Evolutionary conservation across 1,140 invertebrate genomes (phyloP).

Genomic region (Maniola jurtina): DNA sequence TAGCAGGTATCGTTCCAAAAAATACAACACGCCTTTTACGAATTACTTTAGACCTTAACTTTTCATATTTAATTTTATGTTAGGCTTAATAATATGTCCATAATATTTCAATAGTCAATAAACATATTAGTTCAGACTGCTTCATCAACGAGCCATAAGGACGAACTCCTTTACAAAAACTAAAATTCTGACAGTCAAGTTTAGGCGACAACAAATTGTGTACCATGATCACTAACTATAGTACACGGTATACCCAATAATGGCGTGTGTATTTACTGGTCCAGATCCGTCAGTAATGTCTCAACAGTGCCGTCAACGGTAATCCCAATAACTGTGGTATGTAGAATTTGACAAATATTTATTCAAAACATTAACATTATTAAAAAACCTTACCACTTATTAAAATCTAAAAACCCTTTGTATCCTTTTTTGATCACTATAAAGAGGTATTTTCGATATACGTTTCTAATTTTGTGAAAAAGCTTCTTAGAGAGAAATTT

Average conservation of each 20-base stretch:
- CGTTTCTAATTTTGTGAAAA: constrained; percentile 49
- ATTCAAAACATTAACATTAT: constrained; percentile 75
- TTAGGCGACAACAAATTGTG: too few species aligned
- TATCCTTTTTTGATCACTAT: constrained; percentile 70
- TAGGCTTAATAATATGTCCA: too few species aligned
- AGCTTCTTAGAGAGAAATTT: constrained; percentile 44
- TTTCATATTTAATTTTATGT: too few species aligned
- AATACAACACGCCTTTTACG: constrained; percentile 1
- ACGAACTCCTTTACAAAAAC: background rate
- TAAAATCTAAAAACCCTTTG: constrained; percentile 75
- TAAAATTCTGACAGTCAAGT: too few species aligned
- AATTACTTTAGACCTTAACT: background rate
- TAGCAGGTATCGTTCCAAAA: background rate
- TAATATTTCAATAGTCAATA: too few species aligned
- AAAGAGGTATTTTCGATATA: constrained; percentile 74
- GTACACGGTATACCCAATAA: background rate
- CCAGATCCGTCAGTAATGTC: background rate
- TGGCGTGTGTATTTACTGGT: constrained; percentile 1
- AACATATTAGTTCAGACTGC: too few species aligned
- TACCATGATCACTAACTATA: too few species aligned
- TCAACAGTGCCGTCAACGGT: constrained; percentile 17
- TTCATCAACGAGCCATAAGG: too few species aligned
- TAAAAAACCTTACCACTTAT: constrained; percentile 71
- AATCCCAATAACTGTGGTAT: constrained; percentile 47
- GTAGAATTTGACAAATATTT: constrained; percentile 74